These are phyloP conservation scores for Xerus rutilus DNA, from an alignment of 2,797 vertebrate species.

Conservation along the genomic window DNA sequence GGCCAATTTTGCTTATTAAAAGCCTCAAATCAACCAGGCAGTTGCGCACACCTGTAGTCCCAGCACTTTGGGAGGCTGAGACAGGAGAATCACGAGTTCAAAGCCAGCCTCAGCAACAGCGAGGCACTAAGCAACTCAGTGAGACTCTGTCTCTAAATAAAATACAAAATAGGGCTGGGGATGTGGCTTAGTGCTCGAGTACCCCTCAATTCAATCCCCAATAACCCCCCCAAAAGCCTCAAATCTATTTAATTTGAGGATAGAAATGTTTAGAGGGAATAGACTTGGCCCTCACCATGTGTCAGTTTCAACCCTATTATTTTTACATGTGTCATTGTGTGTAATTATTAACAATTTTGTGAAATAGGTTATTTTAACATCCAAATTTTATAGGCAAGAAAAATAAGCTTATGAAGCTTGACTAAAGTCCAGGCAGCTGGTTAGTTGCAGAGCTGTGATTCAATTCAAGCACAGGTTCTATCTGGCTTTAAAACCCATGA, in stretches of 20 bases:
- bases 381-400: constrained; percentile 70
- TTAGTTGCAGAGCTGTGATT: constrained; percentile 49
- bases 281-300: neutral
- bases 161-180: no score
- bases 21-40: neutral
- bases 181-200: no score
- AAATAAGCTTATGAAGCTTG: constrained; percentile 62
- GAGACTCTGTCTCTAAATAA: no score
- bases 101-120: no score
- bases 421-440: constrained; percentile 73
- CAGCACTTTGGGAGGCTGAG: no score
- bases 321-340: constrained; percentile 53
- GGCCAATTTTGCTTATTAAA: constrained; percentile 38
- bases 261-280: constrained; percentile 26
- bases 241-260: neutral
- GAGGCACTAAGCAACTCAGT: no score
- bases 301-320: constrained; percentile 29
- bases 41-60: no score
- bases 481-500: constrained; percentile 56
- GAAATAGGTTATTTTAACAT: constrained; percentile 75
- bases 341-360: constrained; percentile 72
- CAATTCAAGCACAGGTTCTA: constrained; percentile 60
- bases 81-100: no score
- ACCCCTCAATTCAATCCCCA: no score
- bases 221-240: neutral